Evolutionary conservation across 2,797 vertebrate genomes (phyloP), one percentile per base, ranked within the genome.

Genomic region (Gallinago solitaria): DNA sequence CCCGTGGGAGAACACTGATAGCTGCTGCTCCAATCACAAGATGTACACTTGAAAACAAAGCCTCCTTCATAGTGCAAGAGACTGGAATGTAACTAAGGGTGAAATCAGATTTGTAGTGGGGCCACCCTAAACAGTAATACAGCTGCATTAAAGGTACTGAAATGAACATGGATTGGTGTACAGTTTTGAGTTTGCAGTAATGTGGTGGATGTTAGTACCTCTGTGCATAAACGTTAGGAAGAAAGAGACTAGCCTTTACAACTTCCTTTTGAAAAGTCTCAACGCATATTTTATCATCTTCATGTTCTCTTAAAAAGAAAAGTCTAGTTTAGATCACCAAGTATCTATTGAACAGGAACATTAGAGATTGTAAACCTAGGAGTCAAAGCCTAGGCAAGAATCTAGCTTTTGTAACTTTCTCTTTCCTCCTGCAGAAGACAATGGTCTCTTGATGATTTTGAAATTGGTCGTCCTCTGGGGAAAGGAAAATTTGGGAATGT

Each of bases 401-500:
- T 19, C 6, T 17, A 30, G 4, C 18, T 80, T 54, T 14, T 74
- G 2, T 51, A 50, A 87, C 30, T 50, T 60, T 39, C 7, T 54
- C 39, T 86, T 61, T 88, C 15, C 5, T 60, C 23, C 39, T 95
- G 30, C 93, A 99, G 99, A 93, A 98, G 98, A 84, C 98, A 98
- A 0, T 99, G 99, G 99, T 98, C 96, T 78, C 97, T 99, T 87
- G 99, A 99, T 69, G 99, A 99, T 35, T 99, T 99, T 97, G 99
- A 99, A 95, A 99, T 99, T 28, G 99, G 99, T 30, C 99, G 99
- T 16, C 99, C 99, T 9, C 97, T 99, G 77, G 99, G 99, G 39
- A 99, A 99, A 96, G 99, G 99, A 33, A 99, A 99, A 96, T 99
- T 99, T 93, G 99, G 99, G 24, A 99, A 99, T 16, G 99, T 99